Base-by-base conservation (phyloP, 2,113 vertebrate species). In the Syngnathoides biaculeatus region DNA sequence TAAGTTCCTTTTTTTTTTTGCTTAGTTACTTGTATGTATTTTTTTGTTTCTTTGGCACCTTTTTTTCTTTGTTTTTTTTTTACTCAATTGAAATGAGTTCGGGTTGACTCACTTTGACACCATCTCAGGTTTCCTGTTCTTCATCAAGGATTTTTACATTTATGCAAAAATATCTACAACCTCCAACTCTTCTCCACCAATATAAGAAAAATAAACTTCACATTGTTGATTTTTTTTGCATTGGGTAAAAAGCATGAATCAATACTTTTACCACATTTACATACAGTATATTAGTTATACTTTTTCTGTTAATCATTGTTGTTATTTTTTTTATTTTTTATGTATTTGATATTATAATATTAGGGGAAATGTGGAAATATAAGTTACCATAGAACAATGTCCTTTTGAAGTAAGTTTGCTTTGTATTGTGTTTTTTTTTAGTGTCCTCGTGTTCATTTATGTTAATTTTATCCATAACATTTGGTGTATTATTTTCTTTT, bases 21-120 rank as follows among this genome's bases (percentile, higher is more conserved):
- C 53, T 65, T 38, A 24, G 22, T 24, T 43, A 19, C 19, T 77
- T 82, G 68, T 57, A 35, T 75, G 72, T 83, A 52, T 77, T 78
- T 86, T 89, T 84, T 58, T 88, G 88, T 89, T 82, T 50, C 77
- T 91, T 90, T 69, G 73, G 68, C 56, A 86, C 86, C 80, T 85
- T 79, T 87, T 87, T 71, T 61, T 67, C 81, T 77, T 80, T 76
- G 79, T n/a, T n/a, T n/a, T n/a, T n/a, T n/a, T n/a, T n/a, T n/a
- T n/a, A n/a, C n/a, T n/a, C 81, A 88, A 79, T 89, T 87, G 81
- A 83, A 82, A 86, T 85, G 79, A 84, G 65, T 81, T 81, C 86
- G 83, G 81, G 75, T 80, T 85, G 73, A 52, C n/a, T 85, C 82
- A 71, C 69, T 75, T 60, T 81, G 81, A 87, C 73, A 82, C 73